Evolutionary conservation across 1,140 invertebrate genomes (phyloP), one percentile per base, ranked within the genome.

Genomic region (Drosophila obscura): DNA sequence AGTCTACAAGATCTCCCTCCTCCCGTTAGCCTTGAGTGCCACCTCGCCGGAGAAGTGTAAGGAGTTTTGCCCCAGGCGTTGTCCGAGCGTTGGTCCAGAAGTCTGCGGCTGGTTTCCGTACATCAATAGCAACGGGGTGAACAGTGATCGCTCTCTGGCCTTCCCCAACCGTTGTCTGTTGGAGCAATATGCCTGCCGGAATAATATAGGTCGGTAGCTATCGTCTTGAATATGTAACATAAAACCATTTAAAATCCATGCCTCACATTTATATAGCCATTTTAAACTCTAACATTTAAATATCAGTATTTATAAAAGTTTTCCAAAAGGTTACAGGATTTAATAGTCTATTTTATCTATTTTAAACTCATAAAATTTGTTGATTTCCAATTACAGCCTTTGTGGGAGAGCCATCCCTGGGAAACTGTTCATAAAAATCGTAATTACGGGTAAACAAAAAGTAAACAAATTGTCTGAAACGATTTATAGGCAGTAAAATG

Each of bases 81-180:
- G 61, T 31, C 56, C 43, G 16, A 41, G 39, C 1, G 48, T 26
- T 1, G 61, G 16, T 2, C 52, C 46, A 0, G 28, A 19, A 4
- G 59, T 75, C 1, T 75, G 72, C 15, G 72, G 31, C 5, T 75
- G 71, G 72, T 75, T 75, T 44, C 72, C 72, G 11, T 53, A 66
- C 11, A 51, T 62, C 2, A 19, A 39, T 8, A 43, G 53, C 31
- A 66, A 58, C 16, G 72, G 72, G 24, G 46, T 28, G 1, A 75
- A 28, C 1, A 39, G 24, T 0, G 53, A 35, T 8, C 49, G 61
- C 3, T 8, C 43, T 8, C 13, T 26, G 5, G 35, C 39, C 0
- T 75, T 75, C 56, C 13, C 50, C 22, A 76, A 41, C 46, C 72
- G 73, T 5, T 76, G 73, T 43, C 28, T 43, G 2, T 11, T 77